Evolutionary conservation across 2,888 invertebrate genomes (phyloP).

Genomic region (Ctena decussata): DNA sequence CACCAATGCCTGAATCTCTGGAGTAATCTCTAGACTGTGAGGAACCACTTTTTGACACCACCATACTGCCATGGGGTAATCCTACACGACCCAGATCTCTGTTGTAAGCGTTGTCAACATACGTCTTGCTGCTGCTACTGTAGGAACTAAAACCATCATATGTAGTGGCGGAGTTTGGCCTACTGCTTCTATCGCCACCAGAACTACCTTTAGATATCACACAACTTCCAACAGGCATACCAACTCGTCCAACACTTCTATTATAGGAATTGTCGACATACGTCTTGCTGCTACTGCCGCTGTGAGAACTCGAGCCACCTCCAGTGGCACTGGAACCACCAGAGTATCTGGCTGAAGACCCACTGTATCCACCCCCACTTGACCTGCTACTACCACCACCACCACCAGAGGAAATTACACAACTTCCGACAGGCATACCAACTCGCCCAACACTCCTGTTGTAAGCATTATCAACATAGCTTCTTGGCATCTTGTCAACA

Average conservation of each 20-base stretch:
- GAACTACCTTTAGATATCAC: constrained; percentile 18
- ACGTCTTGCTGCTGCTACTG: constrained; percentile 14
- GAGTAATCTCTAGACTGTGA: not conserved
- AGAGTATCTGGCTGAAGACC: not conserved
- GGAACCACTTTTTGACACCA: constrained; percentile 19
- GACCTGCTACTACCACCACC: not conserved
- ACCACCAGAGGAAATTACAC: constrained; percentile 25
- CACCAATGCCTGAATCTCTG: not conserved
- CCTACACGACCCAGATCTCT: constrained; percentile 54
- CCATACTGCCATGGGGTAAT: constrained; percentile 44
- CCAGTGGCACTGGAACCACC: not conserved
- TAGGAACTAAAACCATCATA: no score
- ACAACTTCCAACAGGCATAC: constrained; percentile 44
- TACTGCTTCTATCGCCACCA: not conserved
- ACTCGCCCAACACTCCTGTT: constrained; percentile 47
- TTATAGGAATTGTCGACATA: constrained; percentile 54
- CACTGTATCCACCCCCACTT: not conserved
- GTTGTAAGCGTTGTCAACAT: constrained; percentile 58
- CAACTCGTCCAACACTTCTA: constrained; percentile 42
- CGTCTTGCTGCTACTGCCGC: not conserved
- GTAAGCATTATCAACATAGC: constrained; percentile 46
- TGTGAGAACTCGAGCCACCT: not conserved
- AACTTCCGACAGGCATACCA: constrained; percentile 43
- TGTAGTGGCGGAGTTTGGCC: not conserved
- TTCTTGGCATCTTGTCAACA: constrained; percentile 27